Percentiles rank a stretch among this genome's conserved stretches.
Evolutionary conservation across 2,797 vertebrate species (phyloP).

Genomic region (Lerista edwardsae): DNA sequence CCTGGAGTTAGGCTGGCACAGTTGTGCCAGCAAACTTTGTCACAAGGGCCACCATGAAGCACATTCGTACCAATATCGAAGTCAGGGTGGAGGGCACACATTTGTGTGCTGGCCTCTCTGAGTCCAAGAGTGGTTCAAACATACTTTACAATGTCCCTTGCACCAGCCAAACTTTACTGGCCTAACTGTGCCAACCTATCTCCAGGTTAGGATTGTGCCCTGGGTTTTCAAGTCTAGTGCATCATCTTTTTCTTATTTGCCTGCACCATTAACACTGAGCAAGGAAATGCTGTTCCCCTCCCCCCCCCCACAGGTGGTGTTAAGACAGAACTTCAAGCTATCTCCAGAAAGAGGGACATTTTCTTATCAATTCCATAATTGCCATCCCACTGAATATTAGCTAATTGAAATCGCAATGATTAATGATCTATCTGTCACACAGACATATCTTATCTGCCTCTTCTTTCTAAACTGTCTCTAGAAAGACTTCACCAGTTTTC

Average conservation of each 20-base stretch:
- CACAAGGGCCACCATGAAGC: no score
- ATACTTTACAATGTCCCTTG: no score
- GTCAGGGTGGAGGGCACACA: no score
- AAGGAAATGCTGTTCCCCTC: slow-evolving; percentile 53
- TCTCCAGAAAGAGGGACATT: slow-evolving; percentile 60
- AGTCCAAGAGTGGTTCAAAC: no score
- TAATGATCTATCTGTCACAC: slow-evolving; percentile 69
- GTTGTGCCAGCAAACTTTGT: no score
- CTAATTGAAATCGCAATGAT: slow-evolving; percentile 76
- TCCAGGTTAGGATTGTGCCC: no score
- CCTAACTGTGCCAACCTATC: no score
- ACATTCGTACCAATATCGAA: no score
- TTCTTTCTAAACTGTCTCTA: slow-evolving; percentile 61
- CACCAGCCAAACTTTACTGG: no score
- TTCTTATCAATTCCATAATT: slow-evolving; percentile 76
- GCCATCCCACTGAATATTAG: slow-evolving; percentile 70
- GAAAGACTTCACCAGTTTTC: slow-evolving; percentile 65
- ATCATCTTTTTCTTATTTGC: slow-evolving; percentile 68
- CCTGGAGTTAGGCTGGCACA: no score
- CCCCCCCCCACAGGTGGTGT: slow-evolving; percentile 47
- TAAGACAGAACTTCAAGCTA: slow-evolving; percentile 51
- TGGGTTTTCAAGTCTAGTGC: slow-evolving; percentile 63
- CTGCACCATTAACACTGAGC: slow-evolving; percentile 58
- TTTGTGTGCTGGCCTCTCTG: no score
- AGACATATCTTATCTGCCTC: slow-evolving; percentile 68